Evolutionary conservation across 2,888 invertebrate genomes (phyloP).

Genomic region (Lepas anatifera): DNA sequence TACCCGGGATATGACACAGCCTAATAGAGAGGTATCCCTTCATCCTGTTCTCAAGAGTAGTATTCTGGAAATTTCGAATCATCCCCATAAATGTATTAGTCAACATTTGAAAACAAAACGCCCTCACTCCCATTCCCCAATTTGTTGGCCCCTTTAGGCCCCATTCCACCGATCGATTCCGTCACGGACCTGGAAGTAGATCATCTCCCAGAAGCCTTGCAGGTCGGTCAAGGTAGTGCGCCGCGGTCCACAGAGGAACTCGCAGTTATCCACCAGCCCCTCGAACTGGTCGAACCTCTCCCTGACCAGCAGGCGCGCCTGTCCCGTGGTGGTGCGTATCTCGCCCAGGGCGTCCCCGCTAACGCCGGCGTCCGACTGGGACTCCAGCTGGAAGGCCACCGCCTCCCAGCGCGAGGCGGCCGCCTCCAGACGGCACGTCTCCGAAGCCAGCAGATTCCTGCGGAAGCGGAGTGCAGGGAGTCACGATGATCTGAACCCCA

Average conservation of each 20-base stretch:
- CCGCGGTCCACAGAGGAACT: slow-evolving; percentile 34
- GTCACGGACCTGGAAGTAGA: slow-evolving; percentile 35
- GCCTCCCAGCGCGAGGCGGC: background rate
- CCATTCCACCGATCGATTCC: no score
- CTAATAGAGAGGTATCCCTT: no score
- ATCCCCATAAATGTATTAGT: no score
- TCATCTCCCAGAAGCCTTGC: slow-evolving; percentile 41
- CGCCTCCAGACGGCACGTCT: background rate
- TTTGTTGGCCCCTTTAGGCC: no score
- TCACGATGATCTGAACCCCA: no score
- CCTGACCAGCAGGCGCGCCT: slow-evolving; percentile 35
- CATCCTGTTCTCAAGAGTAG: no score
- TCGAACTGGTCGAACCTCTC: slow-evolving; percentile 37
- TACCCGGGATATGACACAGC: no score
- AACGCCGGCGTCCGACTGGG: no score
- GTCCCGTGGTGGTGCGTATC: slow-evolving; percentile 34
- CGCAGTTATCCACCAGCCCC: slow-evolving; percentile 36
- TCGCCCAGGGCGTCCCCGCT: slow-evolving; percentile 29
- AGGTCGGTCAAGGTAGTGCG: slow-evolving; percentile 34
- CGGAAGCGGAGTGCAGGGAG: no score
- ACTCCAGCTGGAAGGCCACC: background rate
- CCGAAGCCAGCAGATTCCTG: background rate
- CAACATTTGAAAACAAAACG: no score
- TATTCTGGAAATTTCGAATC: no score
- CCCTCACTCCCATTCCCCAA: no score